Percentiles rank a stretch among this genome's conserved stretches.
Evolutionary conservation across 35 echinoderm and acorn worm genomes (phyloP).

Genomic region (Anneissia japonica): DNA sequence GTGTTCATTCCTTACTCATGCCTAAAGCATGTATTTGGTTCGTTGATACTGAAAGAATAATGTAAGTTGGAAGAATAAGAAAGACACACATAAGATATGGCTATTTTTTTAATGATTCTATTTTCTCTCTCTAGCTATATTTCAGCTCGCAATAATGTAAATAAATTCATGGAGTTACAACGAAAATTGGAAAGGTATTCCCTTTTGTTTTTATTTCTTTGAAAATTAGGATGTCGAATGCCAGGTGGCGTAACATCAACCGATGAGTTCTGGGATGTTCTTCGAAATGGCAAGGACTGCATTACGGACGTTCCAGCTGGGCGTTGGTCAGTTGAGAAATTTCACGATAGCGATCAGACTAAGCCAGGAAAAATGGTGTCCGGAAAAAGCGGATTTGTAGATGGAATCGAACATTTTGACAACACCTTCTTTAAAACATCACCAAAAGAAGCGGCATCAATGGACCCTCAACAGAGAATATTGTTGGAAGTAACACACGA

Average conservation of each 20-base stretch:
- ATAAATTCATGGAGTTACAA: not conserved
- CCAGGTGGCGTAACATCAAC: conserved; percentile 56
- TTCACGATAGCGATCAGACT: conserved; percentile 69
- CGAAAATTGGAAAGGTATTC: not conserved
- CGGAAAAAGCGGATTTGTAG: conserved; percentile 58
- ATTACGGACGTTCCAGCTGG: conserved; percentile 69
- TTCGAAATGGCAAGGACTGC: conserved; percentile 57
- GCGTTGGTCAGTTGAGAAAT: conserved; percentile 68
- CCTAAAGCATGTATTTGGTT: too few species aligned
- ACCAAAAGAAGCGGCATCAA: conserved; percentile 74
- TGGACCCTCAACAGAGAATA: conserved; percentile 84
- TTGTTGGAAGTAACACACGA: conserved; percentile 81
- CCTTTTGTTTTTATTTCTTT: not conserved
- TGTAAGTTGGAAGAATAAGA: not conserved
- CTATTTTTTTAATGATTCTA: not conserved
- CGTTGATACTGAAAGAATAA: not conserved
- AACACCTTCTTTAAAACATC: conserved; percentile 90
- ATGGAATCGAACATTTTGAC: conserved; percentile 67
- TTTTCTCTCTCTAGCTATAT: too few species aligned
- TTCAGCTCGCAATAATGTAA: not conserved
- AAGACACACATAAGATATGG: not conserved
- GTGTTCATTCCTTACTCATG: too few species aligned
- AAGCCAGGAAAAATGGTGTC: conserved; percentile 84
- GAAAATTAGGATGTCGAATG: conserved; percentile 57
- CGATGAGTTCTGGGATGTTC: conserved; percentile 71